phyloP scores from a whole-genome alignment of 1,140 invertebrate genomes.

The Phenacoccus solenopsis region DNA sequence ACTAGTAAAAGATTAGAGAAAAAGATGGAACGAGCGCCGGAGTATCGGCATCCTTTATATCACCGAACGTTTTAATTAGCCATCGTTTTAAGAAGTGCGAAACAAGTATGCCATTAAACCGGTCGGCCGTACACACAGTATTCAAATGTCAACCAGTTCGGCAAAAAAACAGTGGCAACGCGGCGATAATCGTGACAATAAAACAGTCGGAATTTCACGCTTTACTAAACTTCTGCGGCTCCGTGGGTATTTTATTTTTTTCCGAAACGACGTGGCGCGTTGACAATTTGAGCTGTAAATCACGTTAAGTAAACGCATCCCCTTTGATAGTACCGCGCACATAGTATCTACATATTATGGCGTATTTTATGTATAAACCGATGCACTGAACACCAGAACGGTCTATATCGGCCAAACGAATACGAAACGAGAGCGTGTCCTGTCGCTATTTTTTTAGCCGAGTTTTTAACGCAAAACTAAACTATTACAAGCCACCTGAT shows the following conservation, averaged over 20 bases:
- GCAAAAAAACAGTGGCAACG: constrained; percentile 10
- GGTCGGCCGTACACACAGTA: background rate
- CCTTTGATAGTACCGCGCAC: background rate
- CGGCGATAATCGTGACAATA: constrained; percentile 11
- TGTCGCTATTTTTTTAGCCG: no score
- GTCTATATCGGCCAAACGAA: no score
- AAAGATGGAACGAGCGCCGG: no score
- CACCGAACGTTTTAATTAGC: constrained; percentile 16
- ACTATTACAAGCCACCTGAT: no score
- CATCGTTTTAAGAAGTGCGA: constrained; percentile 11
- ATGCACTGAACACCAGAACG: no score
- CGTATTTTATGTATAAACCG: no score
- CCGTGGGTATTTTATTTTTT: background rate
- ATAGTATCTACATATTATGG: no score
- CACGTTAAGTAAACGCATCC: background rate
- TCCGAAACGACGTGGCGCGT: background rate
- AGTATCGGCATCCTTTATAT: no score
- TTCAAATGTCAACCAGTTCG: constrained; percentile 16
- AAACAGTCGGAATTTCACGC: constrained; percentile 16
- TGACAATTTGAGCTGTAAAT: constrained; percentile 18
- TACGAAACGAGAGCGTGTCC: no score
- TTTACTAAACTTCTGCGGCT: background rate
- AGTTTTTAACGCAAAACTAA: no score
- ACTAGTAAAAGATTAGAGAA: no score
- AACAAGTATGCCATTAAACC: constrained; percentile 12